A percentile compares a stretch with the other conserved stretches of the same genome.
phyloP scores from a whole-genome alignment of 2,797 vertebrate genomes.

The Morus bassanus region DNA sequence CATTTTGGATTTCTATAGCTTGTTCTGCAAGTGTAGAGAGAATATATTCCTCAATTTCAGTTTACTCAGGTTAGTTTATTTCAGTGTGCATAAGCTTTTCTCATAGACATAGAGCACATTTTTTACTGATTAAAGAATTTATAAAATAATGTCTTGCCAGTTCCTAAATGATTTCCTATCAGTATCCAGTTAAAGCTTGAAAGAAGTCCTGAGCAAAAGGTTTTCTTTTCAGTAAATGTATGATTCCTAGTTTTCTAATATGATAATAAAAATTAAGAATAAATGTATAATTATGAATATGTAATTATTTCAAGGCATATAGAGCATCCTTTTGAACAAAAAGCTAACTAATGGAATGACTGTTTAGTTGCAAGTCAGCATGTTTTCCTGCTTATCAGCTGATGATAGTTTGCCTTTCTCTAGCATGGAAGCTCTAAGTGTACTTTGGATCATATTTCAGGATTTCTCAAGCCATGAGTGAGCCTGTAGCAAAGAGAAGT shows the following conservation, averaged over 20 bases:
- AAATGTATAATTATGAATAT: background rate
- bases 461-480: background rate
- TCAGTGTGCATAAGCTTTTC: background rate
- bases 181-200: background rate
- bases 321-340: background rate
- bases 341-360: background rate
- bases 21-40: background rate
- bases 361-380: background rate
- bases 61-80: background rate
- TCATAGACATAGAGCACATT: background rate
- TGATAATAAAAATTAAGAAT: background rate
- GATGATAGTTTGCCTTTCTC: background rate
- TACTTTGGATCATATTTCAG: background rate
- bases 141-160: background rate
- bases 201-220: background rate
- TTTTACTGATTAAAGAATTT: background rate
- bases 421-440: background rate
- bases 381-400: background rate
- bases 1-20: background rate
- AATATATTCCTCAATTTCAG: background rate
- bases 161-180: background rate
- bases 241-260: background rate
- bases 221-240: background rate
- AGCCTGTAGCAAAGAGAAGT: background rate
- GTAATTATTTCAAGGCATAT: background rate